Base-by-base conservation (phyloP, 2,888 invertebrate genomes). In the Epirrhoe tristata region DNA sequence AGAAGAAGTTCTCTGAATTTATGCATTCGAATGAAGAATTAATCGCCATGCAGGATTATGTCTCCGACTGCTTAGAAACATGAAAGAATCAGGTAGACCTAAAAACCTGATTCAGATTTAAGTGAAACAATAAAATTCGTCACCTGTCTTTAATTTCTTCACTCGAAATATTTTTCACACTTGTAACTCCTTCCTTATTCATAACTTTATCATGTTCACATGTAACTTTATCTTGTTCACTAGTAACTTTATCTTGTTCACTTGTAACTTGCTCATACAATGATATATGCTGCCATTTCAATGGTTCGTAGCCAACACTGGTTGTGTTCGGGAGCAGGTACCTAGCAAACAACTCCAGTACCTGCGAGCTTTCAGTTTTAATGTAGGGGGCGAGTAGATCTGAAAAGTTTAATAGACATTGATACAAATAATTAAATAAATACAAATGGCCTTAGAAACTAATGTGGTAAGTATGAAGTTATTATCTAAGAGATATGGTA, bases 301-400 rank as follows among this genome's bases (percentile, higher is more conserved):
- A 82, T 7, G 97, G 98, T 91, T 99, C 98, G 80, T 96, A 95
- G 0, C 99, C 99, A 81, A 97, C 95, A 78, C 98, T 97, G 0
- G 97, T 97, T 88, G 97, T 98, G 32, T 95, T 94, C 0, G 98
- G 97, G 58, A 97, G 94, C 24, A 99, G 94, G 87, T 98, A 98
- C 74, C 99, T 94, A 0, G 99, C 98, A 92, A 99, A 99, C 61
- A 99, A 85, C 89, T 99, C 99, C 74, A 99, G 88, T 76, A 96
- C 96, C 70, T 94, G 93, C 4, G 96, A 94, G 32, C 94, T 85
- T 52, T 89, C 80, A 14, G 91, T 92, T 6, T 78, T 78, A 5
- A 97, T 73, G 84, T 94, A 96, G 0, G 91, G 83, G 72, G 90
- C 86, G 56, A 98, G 81, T 31, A 97, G 77, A 80, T 97, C 97